Evolutionary conservation across 1,140 invertebrate genomes (phyloP).

Genomic region (Delia radicum): DNA sequence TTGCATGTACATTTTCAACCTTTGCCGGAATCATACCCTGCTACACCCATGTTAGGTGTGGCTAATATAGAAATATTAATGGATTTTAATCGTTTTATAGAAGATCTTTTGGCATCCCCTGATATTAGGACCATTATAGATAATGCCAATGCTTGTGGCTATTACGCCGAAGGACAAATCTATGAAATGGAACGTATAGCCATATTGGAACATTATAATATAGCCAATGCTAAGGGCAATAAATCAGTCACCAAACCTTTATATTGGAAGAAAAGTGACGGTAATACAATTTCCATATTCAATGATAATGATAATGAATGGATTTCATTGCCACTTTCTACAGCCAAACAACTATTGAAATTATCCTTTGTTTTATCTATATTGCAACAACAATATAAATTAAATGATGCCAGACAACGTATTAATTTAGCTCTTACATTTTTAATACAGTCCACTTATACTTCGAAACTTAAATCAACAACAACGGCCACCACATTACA

Average conservation of each 20-base stretch:
- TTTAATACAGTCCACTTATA: background rate
- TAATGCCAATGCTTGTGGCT: background rate
- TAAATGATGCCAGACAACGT: background rate
- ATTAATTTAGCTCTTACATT: background rate
- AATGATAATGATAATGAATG: conserved; percentile 2
- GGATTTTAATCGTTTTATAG: background rate
- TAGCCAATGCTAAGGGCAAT: background rate
- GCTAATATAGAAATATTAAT: background rate
- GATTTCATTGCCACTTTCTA: background rate
- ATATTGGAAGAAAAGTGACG: background rate
- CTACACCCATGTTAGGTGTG: background rate
- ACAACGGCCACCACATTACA: background rate
- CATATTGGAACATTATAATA: background rate
- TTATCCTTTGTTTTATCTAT: background rate
- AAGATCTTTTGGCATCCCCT: background rate
- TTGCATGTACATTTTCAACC: background rate
- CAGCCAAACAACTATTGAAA: background rate
- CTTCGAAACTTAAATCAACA: background rate
- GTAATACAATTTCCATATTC: background rate
- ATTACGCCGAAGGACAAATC: background rate
- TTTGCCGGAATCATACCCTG: conserved; percentile 1
- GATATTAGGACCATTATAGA: background rate
- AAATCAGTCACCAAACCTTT: background rate
- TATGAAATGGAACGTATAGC: background rate
- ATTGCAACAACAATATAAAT: background rate